These are phyloP conservation scores for Anastatus disparis DNA, from an alignment of 1,140 invertebrate species.

Conservation along the genomic window DNA sequence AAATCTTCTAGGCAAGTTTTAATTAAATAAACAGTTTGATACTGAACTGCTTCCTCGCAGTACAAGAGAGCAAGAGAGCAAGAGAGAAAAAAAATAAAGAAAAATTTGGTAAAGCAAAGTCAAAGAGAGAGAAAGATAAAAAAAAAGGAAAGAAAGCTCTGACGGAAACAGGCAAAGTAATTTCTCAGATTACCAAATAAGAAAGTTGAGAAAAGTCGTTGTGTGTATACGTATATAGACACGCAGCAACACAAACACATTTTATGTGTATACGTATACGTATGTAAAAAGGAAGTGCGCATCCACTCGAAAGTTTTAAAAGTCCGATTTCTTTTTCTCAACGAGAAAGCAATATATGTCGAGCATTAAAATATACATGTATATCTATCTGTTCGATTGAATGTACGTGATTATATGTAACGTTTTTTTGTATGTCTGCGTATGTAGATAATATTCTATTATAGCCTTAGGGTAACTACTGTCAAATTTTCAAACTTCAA, in stretches of 20 bases:
- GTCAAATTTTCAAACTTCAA: constrained; percentile 27
- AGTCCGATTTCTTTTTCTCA: constrained; percentile 25
- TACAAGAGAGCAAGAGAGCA: too few relatives aligned
- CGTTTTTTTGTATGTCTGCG: not conserved
- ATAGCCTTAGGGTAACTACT: not conserved
- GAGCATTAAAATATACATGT: not conserved
- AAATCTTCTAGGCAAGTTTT: constrained; percentile 8
- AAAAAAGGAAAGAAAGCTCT: too few relatives aligned
- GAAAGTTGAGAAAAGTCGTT: not conserved
- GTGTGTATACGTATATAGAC: not conserved
- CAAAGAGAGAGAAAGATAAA: not conserved
- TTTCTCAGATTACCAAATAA: constrained; percentile 34
- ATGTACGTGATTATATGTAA: too few relatives aligned
- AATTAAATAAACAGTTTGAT: constrained; percentile 37
- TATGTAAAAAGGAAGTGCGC: too few relatives aligned
- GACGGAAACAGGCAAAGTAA: constrained; percentile 32
- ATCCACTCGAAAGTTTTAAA: constrained; percentile 9
- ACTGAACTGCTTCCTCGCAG: not conserved
- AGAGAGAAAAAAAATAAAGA: not conserved
- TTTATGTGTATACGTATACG: too few relatives aligned
- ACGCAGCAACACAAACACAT: too few relatives aligned
- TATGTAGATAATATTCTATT: too few relatives aligned
- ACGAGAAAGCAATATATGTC: not conserved
- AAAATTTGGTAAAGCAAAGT: not conserved
- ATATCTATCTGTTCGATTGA: too few relatives aligned